Evolutionary conservation across 2,797 vertebrate genomes (phyloP).

Genomic region (Sparus aurata): DNA sequence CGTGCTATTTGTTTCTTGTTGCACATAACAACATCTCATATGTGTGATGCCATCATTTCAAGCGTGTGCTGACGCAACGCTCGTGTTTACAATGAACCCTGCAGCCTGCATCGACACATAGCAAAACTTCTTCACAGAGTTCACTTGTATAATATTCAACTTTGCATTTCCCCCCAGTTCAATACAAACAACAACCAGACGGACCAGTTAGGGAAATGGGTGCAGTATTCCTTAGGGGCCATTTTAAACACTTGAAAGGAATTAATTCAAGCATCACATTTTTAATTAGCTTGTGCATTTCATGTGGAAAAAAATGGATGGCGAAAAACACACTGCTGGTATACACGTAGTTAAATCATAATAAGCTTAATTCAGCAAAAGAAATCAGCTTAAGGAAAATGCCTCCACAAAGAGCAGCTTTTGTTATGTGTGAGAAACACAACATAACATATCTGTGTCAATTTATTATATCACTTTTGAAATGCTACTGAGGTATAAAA

Average conservation of each 20-base stretch:
- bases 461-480: background rate
- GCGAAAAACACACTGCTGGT: conserved; percentile 41
- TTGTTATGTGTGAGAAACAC: conserved; percentile 24
- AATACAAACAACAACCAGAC: conserved; percentile 65
- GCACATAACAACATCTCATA: conserved; percentile 71
- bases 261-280: conserved; percentile 59
- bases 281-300: conserved; percentile 62
- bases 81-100: conserved; percentile 77
- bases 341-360: conserved; percentile 32
- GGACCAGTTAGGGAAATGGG: conserved; percentile 46
- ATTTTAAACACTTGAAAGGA: conserved; percentile 63
- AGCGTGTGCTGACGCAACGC: conserved; percentile 75
- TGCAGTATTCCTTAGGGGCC: conserved; percentile 43
- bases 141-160: conserved; percentile 48
- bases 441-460: background rate
- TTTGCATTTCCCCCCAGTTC: conserved; percentile 45
- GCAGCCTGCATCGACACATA: conserved; percentile 66
- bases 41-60: conserved; percentile 79
- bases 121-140: conserved; percentile 65
- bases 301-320: conserved; percentile 20
- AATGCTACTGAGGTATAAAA: background rate
- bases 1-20: conserved; percentile 57
- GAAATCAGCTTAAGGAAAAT: conserved; percentile 36
- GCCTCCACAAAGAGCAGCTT: conserved; percentile 29
- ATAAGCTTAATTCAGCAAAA: conserved; percentile 40